These are phyloP conservation scores for Netelia melanura DNA, from an alignment of 2,888 invertebrate species.

Conservation along the genomic window DNA sequence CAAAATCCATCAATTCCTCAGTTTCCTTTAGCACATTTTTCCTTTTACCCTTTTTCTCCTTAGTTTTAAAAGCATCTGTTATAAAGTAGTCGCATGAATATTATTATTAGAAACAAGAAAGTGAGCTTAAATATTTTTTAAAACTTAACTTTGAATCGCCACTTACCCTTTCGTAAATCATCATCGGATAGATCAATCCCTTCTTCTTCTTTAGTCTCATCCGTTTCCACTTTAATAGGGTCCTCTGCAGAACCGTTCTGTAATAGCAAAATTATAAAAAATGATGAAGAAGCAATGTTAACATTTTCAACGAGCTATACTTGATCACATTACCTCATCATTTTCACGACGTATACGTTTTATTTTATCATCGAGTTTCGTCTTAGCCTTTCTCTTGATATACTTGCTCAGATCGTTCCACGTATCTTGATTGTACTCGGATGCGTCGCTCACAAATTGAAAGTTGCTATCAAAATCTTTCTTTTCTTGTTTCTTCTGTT, in stretches of 20 bases:
- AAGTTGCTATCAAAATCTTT: slow-evolving; percentile 93
- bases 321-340: slow-evolving; percentile 19
- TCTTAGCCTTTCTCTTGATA: slow-evolving; percentile 91
- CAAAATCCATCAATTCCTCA: slow-evolving; percentile 86
- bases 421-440: slow-evolving; percentile 93
- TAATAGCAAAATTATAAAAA: not conserved
- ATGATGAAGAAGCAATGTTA: too few relatives aligned
- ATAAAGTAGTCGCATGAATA: not conserved
- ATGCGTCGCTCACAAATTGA: slow-evolving; percentile 91
- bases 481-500: slow-evolving; percentile 89
- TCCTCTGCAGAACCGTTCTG: slow-evolving; percentile 75
- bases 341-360: slow-evolving; percentile 85
- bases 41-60: slow-evolving; percentile 81
- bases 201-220: slow-evolving; percentile 79
- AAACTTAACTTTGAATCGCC: not conserved
- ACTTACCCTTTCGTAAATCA: slow-evolving; percentile 86
- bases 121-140: not conserved
- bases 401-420: slow-evolving; percentile 93
- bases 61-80: slow-evolving; percentile 80
- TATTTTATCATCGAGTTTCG: slow-evolving; percentile 94
- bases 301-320: too few relatives aligned
- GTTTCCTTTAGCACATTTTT: slow-evolving; percentile 85
- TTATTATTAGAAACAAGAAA: not conserved
- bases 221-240: slow-evolving; percentile 69
- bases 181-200: slow-evolving; percentile 91